phyloP scores from a whole-genome alignment of 2,888 invertebrate genomes.

The Laothoe populi region DNA sequence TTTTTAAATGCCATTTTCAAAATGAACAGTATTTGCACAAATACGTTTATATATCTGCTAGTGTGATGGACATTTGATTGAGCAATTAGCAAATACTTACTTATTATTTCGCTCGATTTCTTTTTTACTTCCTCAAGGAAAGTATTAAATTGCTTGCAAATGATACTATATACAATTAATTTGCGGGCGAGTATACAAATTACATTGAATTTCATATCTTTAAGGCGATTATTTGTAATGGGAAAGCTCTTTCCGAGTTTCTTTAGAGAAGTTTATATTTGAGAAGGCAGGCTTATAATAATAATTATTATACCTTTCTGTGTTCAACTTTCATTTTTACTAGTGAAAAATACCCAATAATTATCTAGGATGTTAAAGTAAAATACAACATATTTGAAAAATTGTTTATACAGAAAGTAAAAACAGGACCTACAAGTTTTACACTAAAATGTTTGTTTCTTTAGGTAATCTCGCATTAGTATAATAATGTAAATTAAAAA shows the following conservation, averaged over 20 bases:
- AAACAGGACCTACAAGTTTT: too few species aligned
- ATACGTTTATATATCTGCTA: constrained; percentile 26
- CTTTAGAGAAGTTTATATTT: neutral
- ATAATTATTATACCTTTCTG: neutral
- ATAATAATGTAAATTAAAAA: too few species aligned
- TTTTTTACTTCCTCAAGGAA: constrained; percentile 34
- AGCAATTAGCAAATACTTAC: constrained; percentile 39
- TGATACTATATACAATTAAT: constrained; percentile 34
- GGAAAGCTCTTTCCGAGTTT: neutral
- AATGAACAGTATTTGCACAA: constrained; percentile 27
- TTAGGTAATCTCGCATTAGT: too few species aligned
- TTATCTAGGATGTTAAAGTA: neutral
- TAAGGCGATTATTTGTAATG: constrained; percentile 13
- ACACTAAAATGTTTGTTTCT: too few species aligned
- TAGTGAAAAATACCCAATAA: neutral
- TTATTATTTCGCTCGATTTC: constrained; percentile 29
- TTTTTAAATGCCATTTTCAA: constrained; percentile 47
- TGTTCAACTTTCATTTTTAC: neutral
- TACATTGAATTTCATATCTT: constrained; percentile 1
- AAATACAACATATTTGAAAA: too few species aligned
- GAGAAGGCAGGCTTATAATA: neutral
- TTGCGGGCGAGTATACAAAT: neutral
- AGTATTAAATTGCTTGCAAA: constrained; percentile 36
- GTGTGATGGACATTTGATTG: constrained; percentile 27
- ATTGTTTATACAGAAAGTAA: neutral